Base-by-base conservation (phyloP, 2,888 invertebrate genomes). In the Eucera pruinosa region DNA sequence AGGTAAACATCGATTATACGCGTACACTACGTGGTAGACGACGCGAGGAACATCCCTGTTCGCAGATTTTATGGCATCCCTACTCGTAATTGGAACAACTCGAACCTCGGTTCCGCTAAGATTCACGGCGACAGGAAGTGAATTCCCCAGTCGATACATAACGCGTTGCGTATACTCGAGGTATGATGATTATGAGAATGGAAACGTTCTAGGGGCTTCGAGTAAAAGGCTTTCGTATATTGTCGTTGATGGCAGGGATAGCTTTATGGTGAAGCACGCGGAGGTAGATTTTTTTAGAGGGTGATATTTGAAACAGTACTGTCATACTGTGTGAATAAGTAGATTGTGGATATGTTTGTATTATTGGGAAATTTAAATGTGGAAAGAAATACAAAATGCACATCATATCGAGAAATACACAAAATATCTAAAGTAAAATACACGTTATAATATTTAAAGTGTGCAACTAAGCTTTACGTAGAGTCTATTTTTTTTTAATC, bases 1-100 rank as follows among this genome's bases (percentile, higher is more conserved):
- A 30, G 65, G 75, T 83, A 85, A 84, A 81, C 86, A 84, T 65
- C 81, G 70, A 84, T 85, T 74, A 83, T 77, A 77, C 57, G 45
- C 43, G 55, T 62, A 70, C 47, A 30, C 45, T 25, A 62, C 20
- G 18, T 15, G 15, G 58, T 27, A 65, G 75, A 54, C 57, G 57
- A 57, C 15, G 54, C 27, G 55, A 30, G 39, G 33, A 64, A 65
- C 18, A 64, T 43, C 80, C 39, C 25, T 25, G 48, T 43, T 27
- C 45, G 23, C 43, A 41, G 27, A 68, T 57, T 86, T 82, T 80
- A 83, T 70, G 73, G 71, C 62, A 11, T 15, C 50, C 50, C 57
- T 50, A 25, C 62, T 27, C 66, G 60, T 86, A 85, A 87, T 87
- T 80, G 80, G 76, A 47, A 66, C 80, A 69, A 69, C 79, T 73